Evolutionary conservation across 2,888 invertebrate species (phyloP).

Genomic region (Nomada fucata): DNA sequence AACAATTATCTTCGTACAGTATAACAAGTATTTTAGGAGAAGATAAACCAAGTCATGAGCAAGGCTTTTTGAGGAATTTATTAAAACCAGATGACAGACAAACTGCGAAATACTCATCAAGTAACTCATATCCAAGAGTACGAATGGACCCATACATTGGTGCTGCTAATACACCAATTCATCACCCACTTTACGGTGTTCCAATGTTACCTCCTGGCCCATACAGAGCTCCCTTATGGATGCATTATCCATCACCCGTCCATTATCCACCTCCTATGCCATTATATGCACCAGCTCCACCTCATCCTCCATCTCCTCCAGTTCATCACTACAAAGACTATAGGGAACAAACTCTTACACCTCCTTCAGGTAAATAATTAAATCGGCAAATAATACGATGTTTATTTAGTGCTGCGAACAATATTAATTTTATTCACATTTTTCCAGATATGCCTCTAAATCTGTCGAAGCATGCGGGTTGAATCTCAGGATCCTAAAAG

Average conservation of each 20-base stretch:
- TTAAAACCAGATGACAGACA: conserved; percentile 82
- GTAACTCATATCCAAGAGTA: conserved; percentile 79
- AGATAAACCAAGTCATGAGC: conserved; percentile 85
- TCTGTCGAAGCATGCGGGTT: conserved; percentile 92
- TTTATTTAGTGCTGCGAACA: neutral
- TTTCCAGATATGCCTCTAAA: conserved; percentile 94
- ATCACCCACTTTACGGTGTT: conserved; percentile 82
- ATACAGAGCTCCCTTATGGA: conserved; percentile 85
- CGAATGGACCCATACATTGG: conserved; percentile 80
- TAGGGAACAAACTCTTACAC: conserved; percentile 83
- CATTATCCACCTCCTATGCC: conserved; percentile 84
- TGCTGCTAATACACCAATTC: conserved; percentile 77
- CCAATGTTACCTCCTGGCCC: conserved; percentile 84
- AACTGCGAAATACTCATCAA: conserved; percentile 80
- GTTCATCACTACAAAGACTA: conserved; percentile 83
- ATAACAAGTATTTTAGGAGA: conserved; percentile 93
- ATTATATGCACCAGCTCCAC: conserved; percentile 82
- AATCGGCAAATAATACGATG: neutral
- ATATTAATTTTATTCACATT: conserved; percentile 43
- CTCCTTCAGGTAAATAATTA: conserved; percentile 80
- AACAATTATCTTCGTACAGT: conserved; percentile 90
- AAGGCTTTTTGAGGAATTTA: conserved; percentile 81
- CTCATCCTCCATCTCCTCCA: conserved; percentile 81
- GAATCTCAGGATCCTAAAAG: conserved; percentile 84
- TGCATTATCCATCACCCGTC: conserved; percentile 85